phyloP scores from a whole-genome alignment of 2,113 vertebrate species.

The Chrysemys picta region DNA sequence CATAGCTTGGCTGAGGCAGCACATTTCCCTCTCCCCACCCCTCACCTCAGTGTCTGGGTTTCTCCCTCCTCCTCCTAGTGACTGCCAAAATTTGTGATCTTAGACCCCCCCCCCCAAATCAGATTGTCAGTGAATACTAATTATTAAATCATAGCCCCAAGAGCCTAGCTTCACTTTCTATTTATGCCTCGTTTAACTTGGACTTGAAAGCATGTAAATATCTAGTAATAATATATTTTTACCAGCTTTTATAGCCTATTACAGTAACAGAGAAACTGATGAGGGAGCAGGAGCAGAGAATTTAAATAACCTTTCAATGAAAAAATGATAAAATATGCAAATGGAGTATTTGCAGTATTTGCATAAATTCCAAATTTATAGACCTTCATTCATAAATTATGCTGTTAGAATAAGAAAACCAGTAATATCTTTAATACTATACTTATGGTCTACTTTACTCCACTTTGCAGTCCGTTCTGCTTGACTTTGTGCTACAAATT shows the following conservation, averaged over 20 bases:
- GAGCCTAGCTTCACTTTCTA: background rate
- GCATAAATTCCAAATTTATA: background rate
- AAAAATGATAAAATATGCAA: background rate
- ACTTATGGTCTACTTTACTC: background rate
- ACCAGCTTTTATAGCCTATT: background rate
- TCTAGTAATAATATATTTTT: background rate
- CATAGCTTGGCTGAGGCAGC: background rate
- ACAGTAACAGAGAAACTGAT: background rate
- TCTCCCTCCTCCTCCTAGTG: background rate
- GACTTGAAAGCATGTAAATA: background rate
- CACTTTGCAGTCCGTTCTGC: background rate
- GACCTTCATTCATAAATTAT: background rate
- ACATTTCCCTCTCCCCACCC: background rate
- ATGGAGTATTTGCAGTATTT: background rate
- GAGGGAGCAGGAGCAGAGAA: background rate
- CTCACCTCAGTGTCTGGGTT: background rate
- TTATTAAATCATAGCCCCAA: background rate
- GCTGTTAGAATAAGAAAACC: background rate
- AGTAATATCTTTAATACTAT: background rate
- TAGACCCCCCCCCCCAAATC: background rate
- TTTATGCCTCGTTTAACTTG: background rate
- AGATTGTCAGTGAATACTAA: background rate
- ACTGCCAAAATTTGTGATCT: background rate
- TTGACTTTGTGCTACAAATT: background rate
- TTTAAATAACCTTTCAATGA: background rate